phyloP scores from a whole-genome alignment of 2,797 vertebrate species.

The Mormyrops attenuatus region DNA sequence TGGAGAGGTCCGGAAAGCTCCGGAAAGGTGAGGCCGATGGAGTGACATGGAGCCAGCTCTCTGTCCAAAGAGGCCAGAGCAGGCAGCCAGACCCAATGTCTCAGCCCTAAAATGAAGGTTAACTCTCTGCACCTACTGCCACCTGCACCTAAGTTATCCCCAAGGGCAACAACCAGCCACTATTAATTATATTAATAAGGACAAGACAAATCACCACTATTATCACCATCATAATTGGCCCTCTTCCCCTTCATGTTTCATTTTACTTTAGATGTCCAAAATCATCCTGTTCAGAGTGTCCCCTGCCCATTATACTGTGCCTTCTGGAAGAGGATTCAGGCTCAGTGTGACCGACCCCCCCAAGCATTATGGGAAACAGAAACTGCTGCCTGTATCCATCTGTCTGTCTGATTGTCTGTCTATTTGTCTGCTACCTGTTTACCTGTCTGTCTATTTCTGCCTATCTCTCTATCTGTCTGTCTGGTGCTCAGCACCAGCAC shows the following conservation, averaged over 20 bases:
- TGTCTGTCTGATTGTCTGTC: background rate
- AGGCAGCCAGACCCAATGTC: background rate
- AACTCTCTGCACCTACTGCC: background rate
- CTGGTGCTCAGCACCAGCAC: background rate
- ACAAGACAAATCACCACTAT: background rate
- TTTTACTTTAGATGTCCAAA: background rate
- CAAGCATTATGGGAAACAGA: background rate
- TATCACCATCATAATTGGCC: background rate
- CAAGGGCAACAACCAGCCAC: background rate
- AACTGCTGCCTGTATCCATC: background rate
- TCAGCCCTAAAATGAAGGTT: background rate
- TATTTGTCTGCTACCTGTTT: background rate
- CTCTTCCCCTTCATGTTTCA: background rate
- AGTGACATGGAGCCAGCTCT: background rate
- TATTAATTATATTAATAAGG: constrained; percentile 2
- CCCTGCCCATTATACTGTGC: background rate
- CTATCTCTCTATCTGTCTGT: background rate
- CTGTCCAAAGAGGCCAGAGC: background rate
- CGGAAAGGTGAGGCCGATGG: background rate
- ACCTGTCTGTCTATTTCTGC: background rate
- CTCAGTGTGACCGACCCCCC: background rate
- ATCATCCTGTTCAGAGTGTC: background rate
- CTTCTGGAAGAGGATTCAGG: background rate
- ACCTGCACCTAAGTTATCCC: background rate
- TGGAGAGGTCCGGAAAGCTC: background rate